Evolutionary conservation across 2,888 invertebrate species (phyloP), one percentile per base, ranked within the genome.

Genomic region (Drosophila multiciliata): DNA sequence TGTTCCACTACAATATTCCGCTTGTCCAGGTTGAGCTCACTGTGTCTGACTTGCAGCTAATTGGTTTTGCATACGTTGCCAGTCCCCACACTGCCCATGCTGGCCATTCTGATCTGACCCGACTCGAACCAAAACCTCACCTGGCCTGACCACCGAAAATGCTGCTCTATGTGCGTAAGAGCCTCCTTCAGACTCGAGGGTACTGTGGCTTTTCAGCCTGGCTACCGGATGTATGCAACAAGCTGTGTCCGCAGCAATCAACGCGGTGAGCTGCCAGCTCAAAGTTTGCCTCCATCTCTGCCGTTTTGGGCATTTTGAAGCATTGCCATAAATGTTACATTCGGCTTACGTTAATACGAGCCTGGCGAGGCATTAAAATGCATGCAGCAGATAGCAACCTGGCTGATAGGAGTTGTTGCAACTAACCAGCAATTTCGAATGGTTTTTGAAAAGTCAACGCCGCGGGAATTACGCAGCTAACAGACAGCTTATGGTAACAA

Each of bases 251-350:
- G 73, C 81, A 83, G 83, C 90, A 87, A 88, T 90, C 89, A 85
- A 84, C 87, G 71, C 76, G 68, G 65, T 82, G 45, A 80, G 64
- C 59, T 70, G 65, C 38, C 64, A 36, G n/a, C 50, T n/a, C 6
- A 11, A 38, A 11, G 11, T n/a, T 23, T 12, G 4, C 12, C 45
- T 12, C 38, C 58, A 9, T 6, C 23, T 29, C 32, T 1, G 33
- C 42, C 58, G 62, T 66, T 45, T 23, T 58, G 74, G 75, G 66
- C 83, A 83, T 77, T 87, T 83, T 80, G 69, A 75, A 74, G 85
- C 75, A 76, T 78, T 68, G 71, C 82, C 88, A 85, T 89, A 87
- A 85, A 85, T 85, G 86, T 84, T 89, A 73, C 82, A 87, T 89
- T 75, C 55, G 72, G 84, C 87, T 87, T 84, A 48, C 35, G 48